These are phyloP conservation scores for Drosophila murphyi DNA, from an alignment of 1,140 invertebrate species.

Conservation along the genomic window DNA sequence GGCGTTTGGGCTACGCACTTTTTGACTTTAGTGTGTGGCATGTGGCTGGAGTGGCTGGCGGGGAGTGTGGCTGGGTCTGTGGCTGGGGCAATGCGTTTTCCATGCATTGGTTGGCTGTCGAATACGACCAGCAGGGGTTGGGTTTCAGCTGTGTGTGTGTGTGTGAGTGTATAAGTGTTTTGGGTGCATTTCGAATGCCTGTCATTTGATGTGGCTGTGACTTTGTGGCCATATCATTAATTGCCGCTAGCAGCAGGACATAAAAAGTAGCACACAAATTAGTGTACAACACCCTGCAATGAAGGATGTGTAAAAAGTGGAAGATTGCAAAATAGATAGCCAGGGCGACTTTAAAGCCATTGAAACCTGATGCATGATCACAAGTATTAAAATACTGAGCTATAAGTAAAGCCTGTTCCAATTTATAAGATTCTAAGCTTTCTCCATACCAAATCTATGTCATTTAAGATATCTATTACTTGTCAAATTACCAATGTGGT, in stretches of 20 bases:
- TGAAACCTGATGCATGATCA: neutral
- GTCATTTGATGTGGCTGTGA: constrained; percentile 79
- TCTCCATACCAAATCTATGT: no score
- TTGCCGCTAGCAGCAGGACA: constrained; percentile 66
- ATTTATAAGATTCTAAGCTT: no score
- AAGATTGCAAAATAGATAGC: neutral
- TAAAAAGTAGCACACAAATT: constrained; percentile 66
- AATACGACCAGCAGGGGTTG: constrained; percentile 26
- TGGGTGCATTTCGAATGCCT: constrained; percentile 53
- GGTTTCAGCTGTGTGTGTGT: constrained; percentile 19
- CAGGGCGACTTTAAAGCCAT: neutral
- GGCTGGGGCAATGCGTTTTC: constrained; percentile 74
- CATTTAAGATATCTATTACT: no score
- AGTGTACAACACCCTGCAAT: constrained; percentile 40
- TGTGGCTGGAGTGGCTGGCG: neutral
- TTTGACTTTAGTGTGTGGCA: constrained; percentile 63
- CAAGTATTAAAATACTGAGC: neutral
- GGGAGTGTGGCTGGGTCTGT: constrained; percentile 19
- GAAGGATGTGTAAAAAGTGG: neutral
- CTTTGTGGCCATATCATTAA: constrained; percentile 82
- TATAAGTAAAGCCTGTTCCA: neutral
- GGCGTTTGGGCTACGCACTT: constrained; percentile 72
- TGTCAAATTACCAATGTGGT: no score
- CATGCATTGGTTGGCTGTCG: constrained; percentile 77
- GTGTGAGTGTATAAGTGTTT: constrained; percentile 19